A percentile compares a stretch with the other conserved stretches of the same genome.
Evolutionary conservation across 1,140 invertebrate species (phyloP).

Genomic region (Ephestia elutella): DNA sequence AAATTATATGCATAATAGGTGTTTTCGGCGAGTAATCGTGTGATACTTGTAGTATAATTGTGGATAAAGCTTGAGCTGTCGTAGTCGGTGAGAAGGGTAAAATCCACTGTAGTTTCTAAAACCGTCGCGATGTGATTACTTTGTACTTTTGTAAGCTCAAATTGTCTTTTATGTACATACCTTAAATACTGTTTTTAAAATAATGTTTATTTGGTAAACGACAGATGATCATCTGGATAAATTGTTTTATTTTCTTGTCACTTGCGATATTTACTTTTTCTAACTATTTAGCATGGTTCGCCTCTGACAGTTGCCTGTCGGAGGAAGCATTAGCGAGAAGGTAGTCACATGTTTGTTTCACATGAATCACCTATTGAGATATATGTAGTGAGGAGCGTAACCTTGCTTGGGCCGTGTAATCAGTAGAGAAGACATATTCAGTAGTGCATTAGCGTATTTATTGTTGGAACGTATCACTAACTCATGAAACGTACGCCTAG

Average conservation of each 20-base stretch:
- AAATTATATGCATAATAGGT: conserved; percentile 68
- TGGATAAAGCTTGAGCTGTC: conserved; percentile 69
- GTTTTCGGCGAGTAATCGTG: conserved; percentile 66
- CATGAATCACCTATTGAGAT: conserved; percentile 39
- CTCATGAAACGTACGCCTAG: conserved; percentile 46
- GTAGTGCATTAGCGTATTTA: conserved; percentile 63
- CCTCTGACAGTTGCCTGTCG: conserved; percentile 20
- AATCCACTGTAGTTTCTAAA: conserved; percentile 61
- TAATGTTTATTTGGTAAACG: conserved; percentile 46
- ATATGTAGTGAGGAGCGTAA: conserved; percentile 33
- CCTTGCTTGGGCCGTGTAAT: conserved; percentile 57
- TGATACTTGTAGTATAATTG: conserved; percentile 67
- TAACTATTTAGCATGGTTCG: conserved; percentile 13
- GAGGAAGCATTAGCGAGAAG: conserved; percentile 19
- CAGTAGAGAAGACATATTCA: conserved; percentile 50
- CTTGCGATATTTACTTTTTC: conserved; percentile 15
- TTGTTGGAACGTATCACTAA: conserved; percentile 50
- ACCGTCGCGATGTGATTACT: conserved; percentile 69
- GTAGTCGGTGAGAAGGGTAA: conserved; percentile 67
- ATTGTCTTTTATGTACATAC: conserved; percentile 69
- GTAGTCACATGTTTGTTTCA: conserved; percentile 33
- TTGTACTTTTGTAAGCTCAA: conserved; percentile 74
- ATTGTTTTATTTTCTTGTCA: conserved; percentile 42
- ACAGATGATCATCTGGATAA: conserved; percentile 49
- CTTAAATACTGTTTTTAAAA: conserved; percentile 53